phyloP scores from a whole-genome alignment of 2,888 invertebrate species.

The Gerris lacustris region DNA sequence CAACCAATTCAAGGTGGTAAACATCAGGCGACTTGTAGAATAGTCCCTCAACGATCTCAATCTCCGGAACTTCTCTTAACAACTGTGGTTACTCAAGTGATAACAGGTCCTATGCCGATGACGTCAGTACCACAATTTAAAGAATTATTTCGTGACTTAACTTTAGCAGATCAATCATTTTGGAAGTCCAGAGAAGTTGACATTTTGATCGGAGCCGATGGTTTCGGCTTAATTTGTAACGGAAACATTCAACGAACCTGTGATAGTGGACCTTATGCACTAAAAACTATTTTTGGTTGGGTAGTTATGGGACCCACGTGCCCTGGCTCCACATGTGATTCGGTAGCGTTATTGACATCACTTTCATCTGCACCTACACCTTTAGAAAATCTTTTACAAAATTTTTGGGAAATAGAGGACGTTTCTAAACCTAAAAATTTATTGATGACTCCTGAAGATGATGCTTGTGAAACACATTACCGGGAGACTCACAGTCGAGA shows the following conservation, averaged over 20 bases:
- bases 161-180: slow-evolving; percentile 13
- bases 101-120: slow-evolving; percentile 5
- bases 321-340: too few relatives aligned
- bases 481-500: slow-evolving; percentile 11
- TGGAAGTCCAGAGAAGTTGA: slow-evolving; percentile 1
- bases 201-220: slow-evolving; percentile 11
- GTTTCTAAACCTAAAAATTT: background rate
- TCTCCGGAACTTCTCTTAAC: background rate
- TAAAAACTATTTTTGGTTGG: slow-evolving; percentile 10
- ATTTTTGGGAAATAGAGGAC: slow-evolving; percentile 18
- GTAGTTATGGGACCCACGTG: slow-evolving; percentile 8
- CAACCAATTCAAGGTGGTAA: background rate
- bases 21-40: background rate
- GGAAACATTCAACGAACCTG: background rate
- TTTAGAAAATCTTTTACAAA: background rate
- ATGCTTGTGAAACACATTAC: slow-evolving; percentile 9
- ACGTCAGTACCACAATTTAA: background rate
- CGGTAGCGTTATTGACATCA: too few relatives aligned
- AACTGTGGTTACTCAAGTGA: slow-evolving; percentile 1
- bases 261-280: background rate
- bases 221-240: background rate
- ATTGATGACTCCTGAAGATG: background rate
- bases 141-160: background rate
- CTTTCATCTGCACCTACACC: background rate
- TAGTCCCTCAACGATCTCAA: background rate